Evolutionary conservation across 2,888 invertebrate species (phyloP), one percentile per base, ranked within the genome.

Genomic region (Drosophila colorata): DNA sequence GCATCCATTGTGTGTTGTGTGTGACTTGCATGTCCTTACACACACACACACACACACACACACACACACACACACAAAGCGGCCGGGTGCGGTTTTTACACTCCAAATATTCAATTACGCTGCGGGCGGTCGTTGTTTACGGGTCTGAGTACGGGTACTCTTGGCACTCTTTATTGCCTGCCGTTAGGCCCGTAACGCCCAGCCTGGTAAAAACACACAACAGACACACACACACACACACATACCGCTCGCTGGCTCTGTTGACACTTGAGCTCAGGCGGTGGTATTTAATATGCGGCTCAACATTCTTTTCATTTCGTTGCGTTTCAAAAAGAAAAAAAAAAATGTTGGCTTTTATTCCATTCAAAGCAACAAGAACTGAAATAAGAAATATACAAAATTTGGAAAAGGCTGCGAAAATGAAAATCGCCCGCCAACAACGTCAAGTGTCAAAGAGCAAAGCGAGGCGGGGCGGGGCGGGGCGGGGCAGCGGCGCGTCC

Each of bases 221-320:
- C n/a, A 35, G 11, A 55, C 28, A 48, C 14, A 33, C 31, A 25
- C 35, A 48, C 37, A 18, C 31, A 49, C 5, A 18, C 51, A 7
- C 48, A 23, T 31, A 58, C 61, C 67, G 63, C 68, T 66, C 47
- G 70, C 73, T 68, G 79, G 48, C 69, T 78, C 79, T 89, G 89
- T 89, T 90, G 89, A 87, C 88, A 89, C 88, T 89, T 78, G 69
- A 88, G 81, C 89, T 78, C 89, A 87, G 89, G 85, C 84, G 88
- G 89, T 88, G 90, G 90, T 80, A 90, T 89, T 89, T 90, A 87
- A 89, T 89, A 89, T 80, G 85, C 79, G 78, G 80, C 78, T 78
- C 80, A 81, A 75, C 77, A 75, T 80, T 75, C 80, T 80, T 78
- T 80, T 84, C 84, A 81, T 68, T 81, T 73, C 79, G 53, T 53